phyloP scores from a whole-genome alignment of 2,797 vertebrate genomes.

The Lycodopsis pacificus region DNA sequence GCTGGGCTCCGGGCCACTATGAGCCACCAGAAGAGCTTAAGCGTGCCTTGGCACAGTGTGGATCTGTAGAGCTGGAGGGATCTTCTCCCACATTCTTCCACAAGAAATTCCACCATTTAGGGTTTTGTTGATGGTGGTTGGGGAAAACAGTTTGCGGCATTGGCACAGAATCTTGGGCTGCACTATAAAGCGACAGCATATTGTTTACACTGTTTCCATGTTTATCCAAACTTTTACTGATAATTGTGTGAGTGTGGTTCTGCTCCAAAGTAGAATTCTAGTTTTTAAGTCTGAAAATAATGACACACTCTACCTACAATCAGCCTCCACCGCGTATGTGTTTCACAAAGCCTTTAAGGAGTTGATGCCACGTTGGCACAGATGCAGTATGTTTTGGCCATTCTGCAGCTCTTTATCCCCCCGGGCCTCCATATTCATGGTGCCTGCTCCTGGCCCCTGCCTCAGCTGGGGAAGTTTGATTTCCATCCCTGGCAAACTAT shows the following conservation, averaged over 20 bases:
- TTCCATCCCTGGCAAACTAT: conserved; percentile 57
- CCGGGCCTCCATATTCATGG: conserved; percentile 15
- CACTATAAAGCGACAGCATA: conserved; percentile 8
- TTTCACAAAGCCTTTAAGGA: conserved; percentile 26
- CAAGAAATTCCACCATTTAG: conserved; percentile 52
- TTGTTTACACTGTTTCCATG: conserved; percentile 27
- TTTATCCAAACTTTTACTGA: conserved; percentile 29
- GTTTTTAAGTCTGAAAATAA: conserved; percentile 35
- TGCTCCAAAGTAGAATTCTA: conserved; percentile 13
- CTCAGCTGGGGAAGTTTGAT: conserved; percentile 52
- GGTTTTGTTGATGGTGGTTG: conserved; percentile 34
- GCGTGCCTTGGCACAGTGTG: conserved; percentile 58
- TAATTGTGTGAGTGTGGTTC: conserved; percentile 5
- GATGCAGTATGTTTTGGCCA: conserved; percentile 17
- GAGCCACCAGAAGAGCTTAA: conserved; percentile 63
- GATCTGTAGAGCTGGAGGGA: conserved; percentile 47
- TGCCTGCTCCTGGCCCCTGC: neutral
- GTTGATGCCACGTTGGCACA: conserved; percentile 21
- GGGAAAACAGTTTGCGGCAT: conserved; percentile 36
- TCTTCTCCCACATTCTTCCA: conserved; percentile 59
- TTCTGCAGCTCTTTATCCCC: conserved; percentile 16
- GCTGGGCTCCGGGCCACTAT: conserved; percentile 64
- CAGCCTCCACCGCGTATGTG: conserved; percentile 5
- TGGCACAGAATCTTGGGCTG: conserved; percentile 17
- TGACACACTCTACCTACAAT: conserved; percentile 3